Base-by-base conservation (phyloP, 35 echinoderm and acorn worm genomes). In the Amphiura filiformis region DNA sequence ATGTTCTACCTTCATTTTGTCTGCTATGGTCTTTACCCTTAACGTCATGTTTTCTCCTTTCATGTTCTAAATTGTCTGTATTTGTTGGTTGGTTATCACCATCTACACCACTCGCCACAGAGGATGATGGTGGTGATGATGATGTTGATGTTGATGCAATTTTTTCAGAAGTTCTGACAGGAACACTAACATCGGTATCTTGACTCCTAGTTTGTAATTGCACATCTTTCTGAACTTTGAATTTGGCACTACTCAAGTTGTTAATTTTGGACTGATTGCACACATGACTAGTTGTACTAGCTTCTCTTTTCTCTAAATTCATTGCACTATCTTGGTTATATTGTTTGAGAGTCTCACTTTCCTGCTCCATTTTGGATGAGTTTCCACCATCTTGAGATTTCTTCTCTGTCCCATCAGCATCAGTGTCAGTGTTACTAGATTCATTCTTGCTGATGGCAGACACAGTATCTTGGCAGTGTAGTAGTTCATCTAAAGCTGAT, bases 401-500 rank as follows among this genome's bases (percentile, higher is more conserved):
- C 35, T 26, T 18, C 33, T 0, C 37, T 31, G 34, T 38, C 0
- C n/a, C 17, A 11, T 39, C 39, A 32, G 76, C 20, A 47, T 35
- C 22, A 40, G 26, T 7, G 0, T 1, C 7, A 20, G 33, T 18
- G 18, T 28, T 77, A 1, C 32, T 20, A 5, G 26, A 20, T 30
- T 91, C 76, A 34, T 36, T 39, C 76, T 56, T 91, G 13, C 85
- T 33, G 32, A 91, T 34, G 39, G 83, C 56, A 52, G 14, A 38
- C 31, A 91, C 38, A 0, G 82, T 75, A 0, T 78, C 39, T 37
- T 76, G 70, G 52, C 89, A 79, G 65, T 80, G 39, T 13, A 91
- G 81, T 9, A 92, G 38, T 4, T 82, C 42, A 22, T 78, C 80
- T 20, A 92, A 70, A 31, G 80, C 91, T 30, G 79, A 39, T 5